A percentile compares a stretch with the other conserved stretches of the same genome.
Evolutionary conservation across 2,888 invertebrate species (phyloP).

Genomic region (Torymus auratus): DNA sequence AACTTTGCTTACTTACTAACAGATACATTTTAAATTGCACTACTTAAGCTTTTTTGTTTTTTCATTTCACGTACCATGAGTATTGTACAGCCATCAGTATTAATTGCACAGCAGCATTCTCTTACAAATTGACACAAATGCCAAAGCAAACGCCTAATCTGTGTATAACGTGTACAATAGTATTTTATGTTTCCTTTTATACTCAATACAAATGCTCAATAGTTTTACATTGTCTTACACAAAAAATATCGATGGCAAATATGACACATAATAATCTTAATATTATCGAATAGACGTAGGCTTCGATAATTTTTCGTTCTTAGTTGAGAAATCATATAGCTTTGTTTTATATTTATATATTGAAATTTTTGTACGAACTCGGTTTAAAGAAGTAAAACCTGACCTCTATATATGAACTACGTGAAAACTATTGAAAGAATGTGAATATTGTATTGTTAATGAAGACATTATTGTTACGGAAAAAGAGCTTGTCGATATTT

Average conservation of each 20-base stretch:
- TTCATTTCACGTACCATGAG: constrained; percentile 36
- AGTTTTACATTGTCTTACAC: constrained; percentile 9
- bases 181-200: constrained; percentile 33
- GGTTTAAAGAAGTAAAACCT: constrained; percentile 20
- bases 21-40: neutral
- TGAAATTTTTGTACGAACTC: constrained; percentile 17
- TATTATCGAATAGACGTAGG: constrained; percentile 8
- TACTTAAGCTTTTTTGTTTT: constrained; percentile 38
- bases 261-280: neutral
- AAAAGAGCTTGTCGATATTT: constrained; percentile 48
- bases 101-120: constrained; percentile 44
- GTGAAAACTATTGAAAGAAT: constrained; percentile 18
- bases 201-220: constrained; percentile 3
- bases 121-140: constrained; percentile 35
- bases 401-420: neutral
- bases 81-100: constrained; percentile 59
- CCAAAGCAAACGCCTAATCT: constrained; percentile 13
- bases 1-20: constrained; percentile 6
- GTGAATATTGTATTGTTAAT: constrained; percentile 9
- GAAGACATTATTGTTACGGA: constrained; percentile 10
- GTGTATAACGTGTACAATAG: constrained; percentile 28
- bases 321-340: neutral
- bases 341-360: constrained; percentile 6
- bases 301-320: constrained; percentile 24
- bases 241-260: constrained; percentile 52